Evolutionary conservation across 1,140 invertebrate species (phyloP).

Genomic region (Apocrypta bakeri): DNA sequence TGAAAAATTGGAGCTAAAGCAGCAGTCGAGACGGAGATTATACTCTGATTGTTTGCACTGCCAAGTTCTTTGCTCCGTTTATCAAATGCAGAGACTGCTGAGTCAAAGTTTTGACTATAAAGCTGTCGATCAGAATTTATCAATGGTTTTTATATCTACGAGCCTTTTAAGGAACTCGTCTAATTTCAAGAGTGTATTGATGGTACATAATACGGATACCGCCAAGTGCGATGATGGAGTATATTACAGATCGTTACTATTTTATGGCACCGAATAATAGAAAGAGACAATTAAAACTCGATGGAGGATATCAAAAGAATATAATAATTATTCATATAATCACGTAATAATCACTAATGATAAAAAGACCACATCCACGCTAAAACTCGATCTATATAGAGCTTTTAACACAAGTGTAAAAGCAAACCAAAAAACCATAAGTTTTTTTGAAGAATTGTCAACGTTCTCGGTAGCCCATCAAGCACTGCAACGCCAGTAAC

Average conservation of each 20-base stretch:
- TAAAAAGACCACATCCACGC: not conserved
- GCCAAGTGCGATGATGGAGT: too few relatives aligned
- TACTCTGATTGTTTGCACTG: not conserved
- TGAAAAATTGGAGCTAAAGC: conserved; percentile 25
- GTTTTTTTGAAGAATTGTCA: too few relatives aligned
- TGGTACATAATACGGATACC: too few relatives aligned
- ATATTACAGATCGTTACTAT: too few relatives aligned
- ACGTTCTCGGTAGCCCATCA: not conserved
- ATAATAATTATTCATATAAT: not conserved
- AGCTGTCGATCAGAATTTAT: not conserved
- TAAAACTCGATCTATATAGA: not conserved
- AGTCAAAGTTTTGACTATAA: not conserved
- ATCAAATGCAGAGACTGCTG: not conserved
- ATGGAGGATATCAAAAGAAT: too few relatives aligned
- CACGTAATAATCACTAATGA: not conserved
- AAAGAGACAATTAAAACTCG: too few relatives aligned
- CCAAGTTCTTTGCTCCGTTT: not conserved
- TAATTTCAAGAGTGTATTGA: too few relatives aligned
- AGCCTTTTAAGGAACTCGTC: too few relatives aligned
- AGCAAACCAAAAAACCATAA: too few relatives aligned
- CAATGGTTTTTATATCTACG: not conserved
- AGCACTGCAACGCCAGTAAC: not conserved
- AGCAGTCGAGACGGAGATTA: not conserved
- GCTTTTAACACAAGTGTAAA: too few relatives aligned
- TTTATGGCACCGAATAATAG: too few relatives aligned